Percentiles rank a stretch among this genome's conserved stretches.
Conservation (phyloP, 1,140 invertebrate genomes). For the Drosophila setifemur region DNA sequence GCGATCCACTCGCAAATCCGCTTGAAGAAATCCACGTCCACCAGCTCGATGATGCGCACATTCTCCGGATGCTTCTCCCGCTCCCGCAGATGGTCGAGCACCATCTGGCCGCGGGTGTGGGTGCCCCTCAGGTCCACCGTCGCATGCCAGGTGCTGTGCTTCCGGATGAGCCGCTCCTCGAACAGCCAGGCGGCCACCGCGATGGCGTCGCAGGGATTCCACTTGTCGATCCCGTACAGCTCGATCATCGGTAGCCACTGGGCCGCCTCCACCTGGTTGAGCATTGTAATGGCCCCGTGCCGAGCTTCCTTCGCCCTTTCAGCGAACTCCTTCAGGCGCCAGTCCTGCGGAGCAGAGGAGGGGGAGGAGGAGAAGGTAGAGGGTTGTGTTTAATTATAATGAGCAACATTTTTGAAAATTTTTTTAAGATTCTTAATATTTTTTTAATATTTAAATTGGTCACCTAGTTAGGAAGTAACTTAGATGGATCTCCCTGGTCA, state of each 20-base stretch:
- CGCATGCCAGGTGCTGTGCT: conserved; percentile 82
- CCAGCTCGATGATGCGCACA: conserved; percentile 83
- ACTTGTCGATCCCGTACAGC: conserved; percentile 61
- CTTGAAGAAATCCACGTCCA: conserved; percentile 84
- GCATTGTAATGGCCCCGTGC: conserved; percentile 82
- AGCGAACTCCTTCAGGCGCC: conserved; percentile 82
- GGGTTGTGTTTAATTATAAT: no score
- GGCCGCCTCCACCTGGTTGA: conserved; percentile 84
- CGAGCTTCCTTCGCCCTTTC: conserved; percentile 1
- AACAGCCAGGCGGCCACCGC: conserved; percentile 84
- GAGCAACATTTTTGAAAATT: no score
- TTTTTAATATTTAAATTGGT: no score
- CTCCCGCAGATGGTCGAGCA: conserved; percentile 84
- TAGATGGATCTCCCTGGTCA: neutral
- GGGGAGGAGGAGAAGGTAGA: no score
- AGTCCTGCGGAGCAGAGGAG: no score
- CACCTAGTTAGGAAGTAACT: no score
- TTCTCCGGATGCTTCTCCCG: conserved; percentile 83
- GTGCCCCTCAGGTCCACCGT: conserved; percentile 84
- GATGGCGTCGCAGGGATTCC: conserved; percentile 85
- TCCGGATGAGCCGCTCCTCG: conserved; percentile 73
- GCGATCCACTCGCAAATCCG: conserved; percentile 59
- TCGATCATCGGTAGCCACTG: conserved; percentile 69
- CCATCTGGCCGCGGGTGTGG: conserved; percentile 85
- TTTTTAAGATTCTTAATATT: no score